A percentile compares a stretch with the other conserved stretches of the same genome.
Evolutionary conservation across 37 sponge, comb jelly and placozoan genomes (phyloP).

Genomic region (Axinella damicornis): DNA sequence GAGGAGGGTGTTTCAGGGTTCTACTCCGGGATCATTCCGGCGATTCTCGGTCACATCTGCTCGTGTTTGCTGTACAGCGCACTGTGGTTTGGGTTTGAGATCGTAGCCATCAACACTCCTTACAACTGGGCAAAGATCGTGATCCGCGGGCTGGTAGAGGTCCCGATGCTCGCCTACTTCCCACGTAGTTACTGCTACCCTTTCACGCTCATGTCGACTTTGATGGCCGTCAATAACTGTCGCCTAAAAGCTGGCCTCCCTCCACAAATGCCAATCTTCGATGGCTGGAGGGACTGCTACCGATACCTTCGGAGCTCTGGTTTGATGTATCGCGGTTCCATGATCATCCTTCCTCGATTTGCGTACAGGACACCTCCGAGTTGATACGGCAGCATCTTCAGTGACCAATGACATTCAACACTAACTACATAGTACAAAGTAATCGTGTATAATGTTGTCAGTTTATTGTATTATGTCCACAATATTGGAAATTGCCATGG

Average conservation of each 20-base stretch:
- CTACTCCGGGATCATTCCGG: constrained; percentile 60
- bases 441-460: not conserved
- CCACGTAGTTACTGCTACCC: constrained; percentile 60
- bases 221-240: constrained; percentile 46
- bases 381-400: not conserved
- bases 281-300: constrained; percentile 46
- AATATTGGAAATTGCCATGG: too few relatives aligned
- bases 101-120: not conserved
- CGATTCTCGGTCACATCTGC: constrained; percentile 23
- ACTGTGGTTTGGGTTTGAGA: constrained; percentile 32
- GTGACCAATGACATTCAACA: too few relatives aligned
- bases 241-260: constrained; percentile 19
- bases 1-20: constrained; percentile 61
- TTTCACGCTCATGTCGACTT: constrained; percentile 35
- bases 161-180: constrained; percentile 34
- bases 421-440: too few relatives aligned
- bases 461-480: too few relatives aligned
- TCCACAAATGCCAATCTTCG: constrained; percentile 15
- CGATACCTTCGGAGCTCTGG: constrained; percentile 15
- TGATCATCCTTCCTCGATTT: constrained; percentile 47
- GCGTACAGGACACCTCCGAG: constrained; percentile 20
- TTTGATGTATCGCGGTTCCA: constrained; percentile 34
- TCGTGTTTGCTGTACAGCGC: constrained; percentile 12
- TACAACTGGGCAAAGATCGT: constrained; percentile 16
- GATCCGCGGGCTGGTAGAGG: constrained; percentile 4